Conservation (phyloP, 2,888 invertebrate species). For the Meteorus cinctellus region DNA sequence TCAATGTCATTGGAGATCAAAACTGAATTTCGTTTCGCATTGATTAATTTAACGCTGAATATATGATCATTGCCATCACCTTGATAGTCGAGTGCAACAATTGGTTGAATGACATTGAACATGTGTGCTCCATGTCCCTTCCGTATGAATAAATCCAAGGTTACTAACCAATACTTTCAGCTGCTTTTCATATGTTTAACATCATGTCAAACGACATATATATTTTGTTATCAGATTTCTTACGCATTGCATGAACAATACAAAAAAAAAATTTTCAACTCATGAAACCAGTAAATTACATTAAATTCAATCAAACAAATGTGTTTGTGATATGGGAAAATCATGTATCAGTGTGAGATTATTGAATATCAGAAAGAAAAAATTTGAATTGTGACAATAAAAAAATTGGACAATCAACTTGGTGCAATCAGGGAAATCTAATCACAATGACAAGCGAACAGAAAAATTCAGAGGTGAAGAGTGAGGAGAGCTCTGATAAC, state of each 20-base stretch:
- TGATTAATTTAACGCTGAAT: background rate
- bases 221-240: background rate
- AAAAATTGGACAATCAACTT: background rate
- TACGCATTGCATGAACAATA: background rate
- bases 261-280: background rate
- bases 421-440: background rate
- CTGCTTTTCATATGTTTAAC: background rate
- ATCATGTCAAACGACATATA: background rate
- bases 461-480: conserved; percentile 1
- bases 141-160: conserved; percentile 1
- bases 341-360: conserved; percentile 42
- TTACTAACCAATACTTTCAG: background rate
- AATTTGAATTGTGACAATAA: conserved; percentile 1
- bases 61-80: background rate
- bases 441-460: background rate
- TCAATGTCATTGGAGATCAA: no score
- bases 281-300: conserved; percentile 50
- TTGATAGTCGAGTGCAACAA: background rate
- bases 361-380: conserved; percentile 25
- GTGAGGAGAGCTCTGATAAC: background rate
- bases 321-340: conserved; percentile 38
- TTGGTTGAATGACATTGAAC: background rate
- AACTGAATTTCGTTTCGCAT: background rate
- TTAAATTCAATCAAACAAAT: conserved; percentile 39
- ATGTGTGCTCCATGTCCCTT: background rate